phyloP scores from a whole-genome alignment of 1,140 invertebrate genomes.

The Drosophila tani region DNA sequence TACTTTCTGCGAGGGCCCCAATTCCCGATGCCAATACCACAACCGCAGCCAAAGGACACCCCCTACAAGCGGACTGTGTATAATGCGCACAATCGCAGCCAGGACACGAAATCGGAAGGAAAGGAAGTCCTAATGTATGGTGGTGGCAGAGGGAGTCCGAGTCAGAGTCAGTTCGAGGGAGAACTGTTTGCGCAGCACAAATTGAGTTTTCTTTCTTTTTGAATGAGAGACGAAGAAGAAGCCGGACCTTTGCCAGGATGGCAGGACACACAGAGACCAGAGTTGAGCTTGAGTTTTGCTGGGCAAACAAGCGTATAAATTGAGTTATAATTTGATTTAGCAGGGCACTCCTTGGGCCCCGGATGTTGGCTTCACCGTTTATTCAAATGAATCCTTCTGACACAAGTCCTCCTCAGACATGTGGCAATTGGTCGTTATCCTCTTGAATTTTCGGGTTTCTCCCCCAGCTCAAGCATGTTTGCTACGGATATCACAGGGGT shows the following conservation, averaged over 20 bases:
- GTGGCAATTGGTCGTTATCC: conserved; percentile 62
- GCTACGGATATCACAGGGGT: conserved; percentile 19
- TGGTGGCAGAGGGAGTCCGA: conserved; percentile 1
- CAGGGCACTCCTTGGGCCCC: conserved; percentile 20
- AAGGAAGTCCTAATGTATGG: conserved; percentile 52
- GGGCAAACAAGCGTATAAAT: conserved; percentile 76
- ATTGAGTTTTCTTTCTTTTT: conserved; percentile 61
- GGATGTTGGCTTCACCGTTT: conserved; percentile 51
- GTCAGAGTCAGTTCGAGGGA: neutral
- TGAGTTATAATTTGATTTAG: conserved; percentile 71
- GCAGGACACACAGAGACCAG: conserved; percentile 43
- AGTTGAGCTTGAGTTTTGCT: conserved; percentile 47
- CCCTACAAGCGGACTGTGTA: conserved; percentile 38
- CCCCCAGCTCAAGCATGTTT: conserved; percentile 22
- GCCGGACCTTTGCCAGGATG: conserved; percentile 46
- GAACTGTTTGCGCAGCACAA: conserved; percentile 67
- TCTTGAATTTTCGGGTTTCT: conserved; percentile 29
- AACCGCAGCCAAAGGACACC: neutral
- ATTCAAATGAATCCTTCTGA: conserved; percentile 67
- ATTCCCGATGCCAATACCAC: neutral
- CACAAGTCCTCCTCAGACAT: conserved; percentile 35
- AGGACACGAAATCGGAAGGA: conserved; percentile 65
- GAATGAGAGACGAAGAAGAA: neutral
- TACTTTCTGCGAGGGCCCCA: conserved; percentile 39
- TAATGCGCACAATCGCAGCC: conserved; percentile 73